Evolutionary conservation across 1,140 invertebrate genomes (phyloP).

Genomic region (Bemisia tabaci): DNA sequence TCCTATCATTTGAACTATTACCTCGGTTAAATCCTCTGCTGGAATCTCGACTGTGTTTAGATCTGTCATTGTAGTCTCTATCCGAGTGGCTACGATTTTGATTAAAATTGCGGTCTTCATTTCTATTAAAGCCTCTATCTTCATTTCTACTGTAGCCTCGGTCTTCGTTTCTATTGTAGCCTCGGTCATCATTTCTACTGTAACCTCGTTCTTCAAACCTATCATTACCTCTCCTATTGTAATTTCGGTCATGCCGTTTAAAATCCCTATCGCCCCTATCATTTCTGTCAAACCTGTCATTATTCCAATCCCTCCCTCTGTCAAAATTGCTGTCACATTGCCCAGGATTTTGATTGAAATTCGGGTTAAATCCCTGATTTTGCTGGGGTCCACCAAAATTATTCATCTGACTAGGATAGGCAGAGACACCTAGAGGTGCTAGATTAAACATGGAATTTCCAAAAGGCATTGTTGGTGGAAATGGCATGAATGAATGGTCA

Average conservation of each 20-base stretch:
- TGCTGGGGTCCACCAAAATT: not conserved
- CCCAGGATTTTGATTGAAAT: too few relatives aligned
- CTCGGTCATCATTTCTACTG: not conserved
- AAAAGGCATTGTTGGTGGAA: not conserved
- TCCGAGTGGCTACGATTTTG: not conserved
- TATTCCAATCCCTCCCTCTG: not conserved
- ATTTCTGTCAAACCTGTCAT: not conserved
- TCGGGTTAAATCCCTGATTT: too few relatives aligned
- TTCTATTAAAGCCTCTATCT: not conserved
- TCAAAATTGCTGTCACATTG: not conserved
- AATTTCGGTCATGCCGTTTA: too few relatives aligned
- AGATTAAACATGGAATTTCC: not conserved
- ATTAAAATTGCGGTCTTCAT: not conserved
- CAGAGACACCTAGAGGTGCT: not conserved
- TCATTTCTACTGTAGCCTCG: not conserved
- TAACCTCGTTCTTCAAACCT: not conserved
- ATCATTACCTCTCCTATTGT: too few relatives aligned
- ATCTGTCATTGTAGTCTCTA: not conserved
- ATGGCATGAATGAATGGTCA: too few relatives aligned
- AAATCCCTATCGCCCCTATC: too few relatives aligned
- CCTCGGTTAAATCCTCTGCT: not conserved
- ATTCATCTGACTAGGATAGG: not conserved
- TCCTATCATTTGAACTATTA: not conserved
- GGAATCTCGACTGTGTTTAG: not conserved
- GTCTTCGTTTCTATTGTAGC: not conserved